Evolutionary conservation across 37 sponge, comb jelly and placozoan species (phyloP), one percentile per base, ranked within the genome.

Genomic region (Eunapius fragilis): DNA sequence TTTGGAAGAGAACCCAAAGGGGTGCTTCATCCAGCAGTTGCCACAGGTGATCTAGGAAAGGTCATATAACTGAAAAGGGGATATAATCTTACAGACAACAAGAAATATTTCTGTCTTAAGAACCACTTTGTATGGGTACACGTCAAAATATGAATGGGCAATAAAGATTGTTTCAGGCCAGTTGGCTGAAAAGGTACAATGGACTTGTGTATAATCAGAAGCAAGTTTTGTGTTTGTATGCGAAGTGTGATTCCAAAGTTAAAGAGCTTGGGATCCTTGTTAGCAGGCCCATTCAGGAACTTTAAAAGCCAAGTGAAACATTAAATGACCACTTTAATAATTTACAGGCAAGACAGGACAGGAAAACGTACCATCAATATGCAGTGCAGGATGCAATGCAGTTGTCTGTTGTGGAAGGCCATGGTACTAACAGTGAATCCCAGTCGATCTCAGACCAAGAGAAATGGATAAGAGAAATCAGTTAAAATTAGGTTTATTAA

Each of bases 21-120:
- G 47, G 77, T 9, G 31, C 25, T 76, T 24, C 70, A 87, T 33
- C 81, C 80, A 45, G 83, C 80, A 72, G 70, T 82, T n/a, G 69
- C 67, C 33, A 83, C 89, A 67, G 88, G 91, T n/a, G 87, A 86
- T 82, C 81, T 91, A 17, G 87, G 87, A 36, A 82, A 74, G 35
- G 87, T 91, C 32, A 84, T 83, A 26, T 30, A 71, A 31, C 74
- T 91, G 37, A 86, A 86, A 68, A 67, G 49, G 25, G 26, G 48
- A 13, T 73, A 87, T 36, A 45, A 76, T n/a, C 82, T 91, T 27
- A 79, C 87, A 48, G 87, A 86, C 50, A 37, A 86, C 49, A 81
- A 80, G 75, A 89, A 89, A 69, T 82, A 41, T 35, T 28, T 26
- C 23, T 77, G 82, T 38, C 36, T 81, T 24, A 73, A 72, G 30